Evolutionary conservation across 2,113 vertebrate genomes (phyloP).

Genomic region (Melospiza melodia): DNA sequence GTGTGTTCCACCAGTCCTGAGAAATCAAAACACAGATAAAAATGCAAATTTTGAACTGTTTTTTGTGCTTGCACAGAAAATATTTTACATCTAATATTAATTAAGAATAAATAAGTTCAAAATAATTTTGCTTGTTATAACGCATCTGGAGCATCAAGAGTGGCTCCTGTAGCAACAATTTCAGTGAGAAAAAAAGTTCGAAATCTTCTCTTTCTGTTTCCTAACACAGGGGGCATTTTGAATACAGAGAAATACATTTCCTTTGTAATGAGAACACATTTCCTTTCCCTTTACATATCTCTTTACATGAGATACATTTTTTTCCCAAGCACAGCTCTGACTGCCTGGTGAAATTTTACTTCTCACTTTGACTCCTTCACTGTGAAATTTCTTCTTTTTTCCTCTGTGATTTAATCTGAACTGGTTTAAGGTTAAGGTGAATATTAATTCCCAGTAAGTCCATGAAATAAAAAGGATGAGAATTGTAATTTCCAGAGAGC

Average conservation of each 20-base stretch:
- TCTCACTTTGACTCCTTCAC: not conserved
- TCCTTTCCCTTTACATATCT: no score
- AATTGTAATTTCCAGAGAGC: not conserved
- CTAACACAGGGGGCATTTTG: not conserved
- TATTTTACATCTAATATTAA: not conserved
- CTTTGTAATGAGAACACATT: no score
- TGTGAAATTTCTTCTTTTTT: not conserved
- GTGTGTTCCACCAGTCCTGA: not conserved
- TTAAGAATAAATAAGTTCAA: not conserved
- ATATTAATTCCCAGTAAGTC: not conserved
- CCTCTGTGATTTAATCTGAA: not conserved
- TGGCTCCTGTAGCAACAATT: not conserved
- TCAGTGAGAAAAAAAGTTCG: not conserved
- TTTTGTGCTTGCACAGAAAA: not conserved
- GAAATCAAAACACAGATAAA: slow-evolving; percentile 1
- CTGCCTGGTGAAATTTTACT: not conserved
- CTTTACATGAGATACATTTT: not conserved
- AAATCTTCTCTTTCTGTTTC: not conserved
- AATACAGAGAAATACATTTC: rapidly evolving
- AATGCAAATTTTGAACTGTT: not conserved
- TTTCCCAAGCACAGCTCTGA: not conserved
- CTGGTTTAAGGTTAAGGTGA: not conserved
- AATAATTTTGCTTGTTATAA: not conserved
- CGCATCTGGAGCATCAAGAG: not conserved
- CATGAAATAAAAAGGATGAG: not conserved